Conservation (phyloP, 2,797 vertebrate genomes). For the Brachymystax lenok region DNA sequence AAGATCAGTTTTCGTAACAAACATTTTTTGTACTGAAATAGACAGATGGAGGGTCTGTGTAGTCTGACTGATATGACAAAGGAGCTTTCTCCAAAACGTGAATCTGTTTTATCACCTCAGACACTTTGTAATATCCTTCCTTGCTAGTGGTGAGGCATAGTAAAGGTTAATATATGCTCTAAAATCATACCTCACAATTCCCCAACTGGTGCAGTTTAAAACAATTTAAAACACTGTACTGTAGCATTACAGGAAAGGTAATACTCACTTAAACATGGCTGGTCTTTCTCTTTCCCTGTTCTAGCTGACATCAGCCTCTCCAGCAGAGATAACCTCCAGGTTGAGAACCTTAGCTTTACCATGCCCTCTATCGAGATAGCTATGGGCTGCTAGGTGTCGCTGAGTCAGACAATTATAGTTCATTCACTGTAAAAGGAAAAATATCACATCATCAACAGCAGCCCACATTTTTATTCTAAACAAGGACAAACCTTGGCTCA, state of each 20-base stretch:
- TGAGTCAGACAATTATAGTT: slow-evolving; percentile 16
- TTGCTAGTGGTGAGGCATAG: too few relatives aligned
- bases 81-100: too few relatives aligned
- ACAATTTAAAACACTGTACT: background rate
- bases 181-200: too few relatives aligned
- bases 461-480: slow-evolving; percentile 5
- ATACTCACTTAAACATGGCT: background rate
- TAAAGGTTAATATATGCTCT: too few relatives aligned
- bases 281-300: slow-evolving; percentile 5
- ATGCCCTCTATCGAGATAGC: slow-evolving; percentile 26
- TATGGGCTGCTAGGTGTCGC: slow-evolving; percentile 52
- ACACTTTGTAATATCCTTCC: too few relatives aligned
- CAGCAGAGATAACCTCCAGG: slow-evolving; percentile 35
- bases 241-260: background rate
- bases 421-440: background rate
- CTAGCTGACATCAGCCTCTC: slow-evolving; percentile 43
- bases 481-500: too few relatives aligned
- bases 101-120: too few relatives aligned
- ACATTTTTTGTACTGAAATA: background rate
- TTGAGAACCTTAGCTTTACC: slow-evolving; percentile 59
- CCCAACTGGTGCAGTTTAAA: too few relatives aligned
- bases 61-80: too few relatives aligned
- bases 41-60: too few relatives aligned
- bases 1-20: background rate
- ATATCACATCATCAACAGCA: background rate